phyloP scores from a whole-genome alignment of 2,113 vertebrate species.

The Sterna hirundo region DNA sequence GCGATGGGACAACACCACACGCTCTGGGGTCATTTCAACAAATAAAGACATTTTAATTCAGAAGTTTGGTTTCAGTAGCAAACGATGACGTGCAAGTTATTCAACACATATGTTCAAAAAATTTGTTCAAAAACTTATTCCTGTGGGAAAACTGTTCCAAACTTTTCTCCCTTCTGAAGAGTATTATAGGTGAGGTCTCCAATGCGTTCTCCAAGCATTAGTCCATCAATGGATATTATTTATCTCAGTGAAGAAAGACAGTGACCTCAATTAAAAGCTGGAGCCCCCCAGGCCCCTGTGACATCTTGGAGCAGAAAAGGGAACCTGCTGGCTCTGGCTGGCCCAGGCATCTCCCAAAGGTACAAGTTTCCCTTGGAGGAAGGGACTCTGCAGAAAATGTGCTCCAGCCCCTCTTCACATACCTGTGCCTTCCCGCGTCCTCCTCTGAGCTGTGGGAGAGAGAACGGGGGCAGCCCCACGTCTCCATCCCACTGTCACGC shows the following conservation, averaged over 20 bases:
- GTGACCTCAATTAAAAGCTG: neutral
- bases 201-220: neutral
- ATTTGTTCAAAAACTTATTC: neutral
- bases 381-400: neutral
- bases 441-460: neutral
- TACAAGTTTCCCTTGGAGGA: neutral
- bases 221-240: neutral
- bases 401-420: neutral
- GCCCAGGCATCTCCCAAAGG: neutral
- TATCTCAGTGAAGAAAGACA: neutral
- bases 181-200: neutral
- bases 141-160: neutral
- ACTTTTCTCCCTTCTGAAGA: neutral
- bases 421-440: neutral
- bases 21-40: neutral
- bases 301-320: neutral
- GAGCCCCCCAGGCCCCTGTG: rapidly evolving
- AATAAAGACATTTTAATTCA: neutral
- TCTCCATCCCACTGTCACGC: neutral
- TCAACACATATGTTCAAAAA: neutral
- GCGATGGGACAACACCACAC: neutral
- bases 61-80: neutral
- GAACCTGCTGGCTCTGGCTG: neutral
- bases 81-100: neutral
- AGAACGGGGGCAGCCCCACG: rapidly evolving